A percentile compares a stretch with the other conserved stretches of the same genome.
Evolutionary conservation across 2,113 vertebrate species (phyloP).

Genomic region (Tachysurus fulvidraco): DNA sequence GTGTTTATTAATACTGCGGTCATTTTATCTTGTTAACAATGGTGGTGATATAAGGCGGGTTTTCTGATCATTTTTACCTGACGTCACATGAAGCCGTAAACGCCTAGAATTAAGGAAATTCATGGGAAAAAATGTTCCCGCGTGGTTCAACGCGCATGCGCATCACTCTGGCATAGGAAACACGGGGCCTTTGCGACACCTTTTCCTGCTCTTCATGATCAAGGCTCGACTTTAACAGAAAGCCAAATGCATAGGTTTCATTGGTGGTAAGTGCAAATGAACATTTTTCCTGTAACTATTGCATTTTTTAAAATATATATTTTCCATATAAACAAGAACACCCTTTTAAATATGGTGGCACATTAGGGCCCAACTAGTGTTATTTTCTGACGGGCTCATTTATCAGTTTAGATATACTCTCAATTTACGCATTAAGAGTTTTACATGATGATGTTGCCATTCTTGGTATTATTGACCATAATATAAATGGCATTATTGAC

Average conservation of each 20-base stretch:
- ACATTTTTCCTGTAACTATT: not conserved
- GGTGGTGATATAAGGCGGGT: not conserved
- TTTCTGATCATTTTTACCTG: not conserved
- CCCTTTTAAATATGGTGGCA: not conserved
- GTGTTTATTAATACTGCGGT: not conserved
- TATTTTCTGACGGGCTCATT: not conserved
- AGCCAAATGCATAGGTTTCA: not conserved
- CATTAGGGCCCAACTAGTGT: not conserved
- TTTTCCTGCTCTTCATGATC: constrained; percentile 37
- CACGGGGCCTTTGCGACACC: constrained; percentile 40
- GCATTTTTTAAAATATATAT: not conserved
- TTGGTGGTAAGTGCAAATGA: constrained; percentile 41
- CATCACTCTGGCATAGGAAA: constrained; percentile 27
- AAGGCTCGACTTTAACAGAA: constrained; percentile 22
- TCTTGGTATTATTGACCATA: not conserved
- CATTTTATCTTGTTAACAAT: not conserved
- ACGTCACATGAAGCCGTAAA: constrained; percentile 8
- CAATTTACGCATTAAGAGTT: not conserved
- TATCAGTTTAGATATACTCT: not conserved
- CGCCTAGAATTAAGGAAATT: constrained; percentile 18
- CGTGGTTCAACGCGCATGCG: constrained; percentile 48
- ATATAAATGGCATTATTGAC: not conserved
- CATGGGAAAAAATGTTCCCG: constrained; percentile 16
- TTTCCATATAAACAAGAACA: not conserved
- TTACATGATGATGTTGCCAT: not conserved